Base-by-base conservation (phyloP, 1,140 invertebrate species). In the Aricia agestis region DNA sequence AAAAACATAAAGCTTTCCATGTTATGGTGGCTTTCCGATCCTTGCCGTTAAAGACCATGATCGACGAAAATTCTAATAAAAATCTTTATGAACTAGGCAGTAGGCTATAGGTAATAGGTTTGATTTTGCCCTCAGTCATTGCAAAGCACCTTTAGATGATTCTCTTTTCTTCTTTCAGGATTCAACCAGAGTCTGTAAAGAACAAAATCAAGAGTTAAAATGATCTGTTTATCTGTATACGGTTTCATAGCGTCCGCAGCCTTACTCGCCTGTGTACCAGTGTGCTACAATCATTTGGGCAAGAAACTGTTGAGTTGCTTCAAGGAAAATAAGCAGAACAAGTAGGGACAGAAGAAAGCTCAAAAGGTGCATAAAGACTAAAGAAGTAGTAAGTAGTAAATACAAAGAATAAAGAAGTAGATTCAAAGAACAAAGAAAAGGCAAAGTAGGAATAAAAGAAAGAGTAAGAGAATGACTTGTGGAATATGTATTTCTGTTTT, bases 181-280 rank as follows among this genome's bases (percentile, higher is more conserved):
- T 13, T 13, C 9, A 52, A 52, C 3, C 10, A 52, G 13, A 36
- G 36, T 36, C 36, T 11, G 1, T 52, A 10, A 52, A 11, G 45
- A 52, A 52, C 45, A 0, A 36, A 36, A 36, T 36, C 36, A 36
- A 0, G 5, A 15, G 10, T 52, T 52, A 79, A 86, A 72, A 91
- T 91, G 88, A 86, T 89, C 84, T 91, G 87, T 79, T 76, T 89
- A 65, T 91, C 89, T n/a, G 70, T 89, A 70, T 89, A 89, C 74
- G 84, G 84, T 52, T 70, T 89, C 68, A 86, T 91, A 25, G 87
- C 87, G 2, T 85, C 87, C 31, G 87, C 86, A 41, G 80, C 89
- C 52, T 59, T 91, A 18, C 76, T 91, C 17, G 84, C 87, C 52
- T 89, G 89, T 72, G 78, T 89, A 11, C 86, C 89, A 4, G 85